Percentiles rank a stretch among this genome's conserved stretches.
These are phyloP conservation scores for Norana najaformis DNA, from an alignment of 2,888 invertebrate genomes.

Conservation along the genomic window DNA sequence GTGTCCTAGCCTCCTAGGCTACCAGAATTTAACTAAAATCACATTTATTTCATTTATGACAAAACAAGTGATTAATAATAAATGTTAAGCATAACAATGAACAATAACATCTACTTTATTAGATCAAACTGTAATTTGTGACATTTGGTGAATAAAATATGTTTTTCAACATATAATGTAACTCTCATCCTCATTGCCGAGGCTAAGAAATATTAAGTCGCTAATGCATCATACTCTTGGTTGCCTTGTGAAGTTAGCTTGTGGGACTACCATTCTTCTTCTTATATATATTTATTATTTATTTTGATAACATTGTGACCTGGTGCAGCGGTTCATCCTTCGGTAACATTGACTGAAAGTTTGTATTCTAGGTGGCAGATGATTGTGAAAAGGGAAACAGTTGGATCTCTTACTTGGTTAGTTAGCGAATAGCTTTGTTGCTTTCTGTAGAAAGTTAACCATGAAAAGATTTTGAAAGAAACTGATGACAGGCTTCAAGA, in stretches of 20 bases:
- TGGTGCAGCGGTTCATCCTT: no score
- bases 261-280: background rate
- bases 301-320: background rate
- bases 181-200: no score
- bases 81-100: no score
- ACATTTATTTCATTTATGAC: no score
- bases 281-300: background rate
- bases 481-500: constrained; percentile 71
- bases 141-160: no score
- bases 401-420: background rate
- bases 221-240: background rate
- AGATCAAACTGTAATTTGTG: no score
- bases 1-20: no score
- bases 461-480: constrained; percentile 69
- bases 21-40: no score
- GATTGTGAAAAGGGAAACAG: background rate
- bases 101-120: no score
- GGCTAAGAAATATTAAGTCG: background rate
- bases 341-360: background rate
- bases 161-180: no score
- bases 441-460: constrained; percentile 66
- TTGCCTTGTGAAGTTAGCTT: background rate
- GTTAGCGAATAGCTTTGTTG: constrained; percentile 26
- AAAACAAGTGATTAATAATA: no score
- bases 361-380: background rate